These are phyloP conservation scores for Tortrix viridana DNA, from an alignment of 2,888 invertebrate species.

Conservation along the genomic window DNA sequence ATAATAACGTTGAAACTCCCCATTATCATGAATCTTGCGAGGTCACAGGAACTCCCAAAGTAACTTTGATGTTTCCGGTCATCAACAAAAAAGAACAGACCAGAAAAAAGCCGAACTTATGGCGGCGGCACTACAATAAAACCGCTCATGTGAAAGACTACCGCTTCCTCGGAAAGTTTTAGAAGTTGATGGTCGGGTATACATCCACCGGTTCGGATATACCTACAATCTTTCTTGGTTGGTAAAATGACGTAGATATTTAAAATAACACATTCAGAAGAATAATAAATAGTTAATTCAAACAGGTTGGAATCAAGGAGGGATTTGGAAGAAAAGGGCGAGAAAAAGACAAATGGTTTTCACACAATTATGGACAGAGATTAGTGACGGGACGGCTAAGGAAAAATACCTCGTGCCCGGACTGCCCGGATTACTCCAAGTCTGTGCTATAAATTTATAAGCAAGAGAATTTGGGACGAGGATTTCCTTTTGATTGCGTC, in stretches of 20 bases:
- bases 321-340: conserved; percentile 50
- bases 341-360: conserved; percentile 59
- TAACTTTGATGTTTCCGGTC: conserved; percentile 30
- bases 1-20: conserved; percentile 22
- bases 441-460: conserved; percentile 20
- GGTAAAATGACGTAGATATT: conserved; percentile 4
- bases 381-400: conserved; percentile 28
- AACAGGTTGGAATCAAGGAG: conserved; percentile 54
- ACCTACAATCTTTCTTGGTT: not conserved
- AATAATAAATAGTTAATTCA: conserved; percentile 55
- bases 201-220: not conserved
- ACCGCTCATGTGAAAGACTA: conserved; percentile 23
- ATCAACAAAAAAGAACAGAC: conserved; percentile 28
- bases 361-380: conserved; percentile 46
- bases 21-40: conserved; percentile 26
- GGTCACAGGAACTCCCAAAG: conserved; percentile 18
- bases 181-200: not conserved
- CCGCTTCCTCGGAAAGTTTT: conserved; percentile 16
- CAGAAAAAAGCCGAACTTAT: conserved; percentile 20
- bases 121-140: conserved; percentile 29
- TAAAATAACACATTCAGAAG: conserved; percentile 20
- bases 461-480: conserved; percentile 20
- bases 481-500: conserved; percentile 8
- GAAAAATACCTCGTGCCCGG: conserved; percentile 23
- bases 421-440: conserved; percentile 12